Percentiles rank a stretch among this genome's conserved stretches.
Conservation (phyloP, 2,888 invertebrate species). For the Oscheius onirici region DNA sequence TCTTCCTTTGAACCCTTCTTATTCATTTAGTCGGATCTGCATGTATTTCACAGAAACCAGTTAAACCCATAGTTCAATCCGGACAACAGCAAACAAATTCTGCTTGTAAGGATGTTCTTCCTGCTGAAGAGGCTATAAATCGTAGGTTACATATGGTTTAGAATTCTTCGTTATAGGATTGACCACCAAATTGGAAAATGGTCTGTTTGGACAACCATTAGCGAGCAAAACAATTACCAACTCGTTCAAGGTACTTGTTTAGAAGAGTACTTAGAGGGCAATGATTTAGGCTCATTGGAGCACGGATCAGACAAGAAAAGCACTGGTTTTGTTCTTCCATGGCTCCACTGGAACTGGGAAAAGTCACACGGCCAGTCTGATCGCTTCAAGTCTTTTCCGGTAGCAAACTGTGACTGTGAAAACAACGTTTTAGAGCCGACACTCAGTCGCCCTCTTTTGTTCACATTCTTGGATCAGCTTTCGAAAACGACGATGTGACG, state of each 20-base stretch:
- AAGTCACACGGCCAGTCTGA: slow-evolving; percentile 3
- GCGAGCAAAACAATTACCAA: slow-evolving; percentile 4
- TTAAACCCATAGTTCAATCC: background rate
- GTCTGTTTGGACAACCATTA: slow-evolving; percentile 14
- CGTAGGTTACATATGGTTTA: slow-evolving; percentile 1
- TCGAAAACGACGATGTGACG: slow-evolving; percentile 2
- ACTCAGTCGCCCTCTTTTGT: slow-evolving; percentile 4
- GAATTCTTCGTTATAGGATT: background rate
- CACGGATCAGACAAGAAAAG: slow-evolving; percentile 6
- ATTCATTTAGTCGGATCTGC: background rate
- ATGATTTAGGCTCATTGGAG: slow-evolving; percentile 17
- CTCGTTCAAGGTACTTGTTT: slow-evolving; percentile 11
- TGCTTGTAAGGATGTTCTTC: slow-evolving; percentile 3
- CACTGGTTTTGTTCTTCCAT: slow-evolving; percentile 23
- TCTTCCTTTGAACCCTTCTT: background rate
- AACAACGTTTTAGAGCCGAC: background rate
- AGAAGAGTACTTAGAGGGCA: background rate
- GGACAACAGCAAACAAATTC: background rate
- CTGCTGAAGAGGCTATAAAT: background rate
- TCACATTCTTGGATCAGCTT: slow-evolving; percentile 11
- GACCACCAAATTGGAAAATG: background rate
- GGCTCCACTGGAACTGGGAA: slow-evolving; percentile 30
- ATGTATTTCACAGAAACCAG: background rate
- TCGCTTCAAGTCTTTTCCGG: slow-evolving; percentile 3
- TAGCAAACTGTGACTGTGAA: background rate